These are phyloP conservation scores for Caranx melampygus DNA, from an alignment of 2,113 vertebrate species.

Conservation along the genomic window DNA sequence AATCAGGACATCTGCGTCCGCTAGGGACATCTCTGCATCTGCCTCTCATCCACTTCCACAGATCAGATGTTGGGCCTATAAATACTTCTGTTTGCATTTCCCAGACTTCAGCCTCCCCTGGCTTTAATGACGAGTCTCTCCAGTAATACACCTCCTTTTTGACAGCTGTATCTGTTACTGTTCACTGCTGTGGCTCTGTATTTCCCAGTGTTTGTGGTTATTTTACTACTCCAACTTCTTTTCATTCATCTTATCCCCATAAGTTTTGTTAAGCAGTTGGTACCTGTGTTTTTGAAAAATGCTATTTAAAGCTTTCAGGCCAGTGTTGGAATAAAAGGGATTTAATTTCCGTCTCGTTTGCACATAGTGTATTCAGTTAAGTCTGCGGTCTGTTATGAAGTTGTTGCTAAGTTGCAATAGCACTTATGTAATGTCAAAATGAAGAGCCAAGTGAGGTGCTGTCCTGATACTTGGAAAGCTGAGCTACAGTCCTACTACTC, in stretches of 20 bases:
- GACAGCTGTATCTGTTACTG: background rate
- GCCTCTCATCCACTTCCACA: background rate
- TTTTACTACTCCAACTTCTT: background rate
- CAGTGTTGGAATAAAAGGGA: background rate
- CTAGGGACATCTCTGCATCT: background rate
- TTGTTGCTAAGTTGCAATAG: background rate
- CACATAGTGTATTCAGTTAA: background rate
- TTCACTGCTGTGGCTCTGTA: no score
- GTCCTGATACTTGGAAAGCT: background rate
- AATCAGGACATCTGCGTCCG: background rate
- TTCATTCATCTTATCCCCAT: background rate
- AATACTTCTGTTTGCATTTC: conserved; percentile 19
- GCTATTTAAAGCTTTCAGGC: background rate
- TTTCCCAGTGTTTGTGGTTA: background rate
- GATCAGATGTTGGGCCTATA: conserved; percentile 8
- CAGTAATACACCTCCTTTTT: background rate
- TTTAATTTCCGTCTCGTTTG: background rate
- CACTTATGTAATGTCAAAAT: background rate
- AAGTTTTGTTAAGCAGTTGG: conserved; percentile 5
- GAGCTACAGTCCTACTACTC: no score
- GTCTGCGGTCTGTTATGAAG: background rate
- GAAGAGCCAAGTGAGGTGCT: background rate
- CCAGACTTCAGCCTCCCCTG: background rate
- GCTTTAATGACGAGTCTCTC: conserved; percentile 6
- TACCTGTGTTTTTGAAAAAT: conserved; percentile 3